phyloP scores from a whole-genome alignment of 2,113 vertebrate species.

The Vidua macroura region DNA sequence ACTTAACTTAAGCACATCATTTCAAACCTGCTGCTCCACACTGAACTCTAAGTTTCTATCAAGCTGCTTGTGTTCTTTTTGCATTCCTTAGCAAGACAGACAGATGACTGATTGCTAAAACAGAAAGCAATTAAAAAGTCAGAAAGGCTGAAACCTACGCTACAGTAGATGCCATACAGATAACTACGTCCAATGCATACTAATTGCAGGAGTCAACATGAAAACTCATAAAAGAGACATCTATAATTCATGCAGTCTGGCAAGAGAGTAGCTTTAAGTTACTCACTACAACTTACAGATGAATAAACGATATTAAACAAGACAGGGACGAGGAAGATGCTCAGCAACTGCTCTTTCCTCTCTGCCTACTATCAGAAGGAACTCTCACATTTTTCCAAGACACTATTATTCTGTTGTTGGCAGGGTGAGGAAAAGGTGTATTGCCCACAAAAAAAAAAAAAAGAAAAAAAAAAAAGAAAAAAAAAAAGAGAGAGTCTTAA shows the following conservation, averaged over 20 bases:
- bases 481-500: not conserved
- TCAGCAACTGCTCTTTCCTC: not conserved
- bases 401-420: not conserved
- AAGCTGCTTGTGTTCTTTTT: not conserved
- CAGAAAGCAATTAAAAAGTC: slow-evolving; percentile 47
- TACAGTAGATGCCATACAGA: slow-evolving; percentile 31
- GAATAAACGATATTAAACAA: slow-evolving; percentile 17
- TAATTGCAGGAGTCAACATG: slow-evolving; percentile 35
- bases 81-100: not conserved
- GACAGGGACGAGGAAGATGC: not conserved
- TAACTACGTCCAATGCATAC: slow-evolving; percentile 17
- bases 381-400: not conserved
- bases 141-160: slow-evolving; percentile 3
- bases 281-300: not conserved
- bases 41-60: not conserved
- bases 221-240: slow-evolving; percentile 53
- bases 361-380: not conserved
- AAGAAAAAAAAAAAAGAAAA: not conserved
- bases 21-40: not conserved
- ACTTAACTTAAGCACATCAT: not conserved
- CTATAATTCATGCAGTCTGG: slow-evolving; percentile 60
- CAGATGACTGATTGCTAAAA: slow-evolving; percentile 39
- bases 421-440: not conserved
- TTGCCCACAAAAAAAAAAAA: not conserved
- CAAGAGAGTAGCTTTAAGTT: slow-evolving; percentile 20